phyloP scores from a whole-genome alignment of 2,113 vertebrate species.

The Muntiacus reevesi region DNA sequence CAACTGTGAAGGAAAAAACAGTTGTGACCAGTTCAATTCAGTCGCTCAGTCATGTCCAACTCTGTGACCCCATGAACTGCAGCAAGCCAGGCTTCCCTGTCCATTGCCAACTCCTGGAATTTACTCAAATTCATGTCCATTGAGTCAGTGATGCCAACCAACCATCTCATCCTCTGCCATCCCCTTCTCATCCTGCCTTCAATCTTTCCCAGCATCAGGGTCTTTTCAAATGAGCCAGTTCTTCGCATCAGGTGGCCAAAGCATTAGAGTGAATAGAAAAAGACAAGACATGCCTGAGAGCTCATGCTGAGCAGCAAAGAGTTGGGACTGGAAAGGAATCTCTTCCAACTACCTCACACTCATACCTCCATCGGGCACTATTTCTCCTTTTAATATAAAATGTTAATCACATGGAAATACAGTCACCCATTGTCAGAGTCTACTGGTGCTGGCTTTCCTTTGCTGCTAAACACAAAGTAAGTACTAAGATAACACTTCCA shows the following conservation, averaged over 20 bases:
- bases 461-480: background rate
- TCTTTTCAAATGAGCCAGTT: background rate
- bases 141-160: background rate
- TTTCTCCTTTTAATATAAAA: background rate
- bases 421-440: background rate
- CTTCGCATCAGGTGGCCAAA: background rate
- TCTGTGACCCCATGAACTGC: background rate
- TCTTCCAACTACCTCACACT: background rate
- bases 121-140: background rate
- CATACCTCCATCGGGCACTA: background rate
- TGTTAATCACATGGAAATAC: background rate
- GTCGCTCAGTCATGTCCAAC: accelerated
- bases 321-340: background rate
- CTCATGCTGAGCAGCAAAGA: background rate
- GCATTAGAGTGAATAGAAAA: background rate
- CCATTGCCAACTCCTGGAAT: background rate
- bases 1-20: background rate
- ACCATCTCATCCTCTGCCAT: background rate
- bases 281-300: background rate
- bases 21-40: background rate
- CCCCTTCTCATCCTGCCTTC: background rate
- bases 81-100: background rate
- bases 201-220: background rate
- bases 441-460: background rate
- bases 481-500: background rate